These are phyloP conservation scores for Drosophila biarmipes DNA, from an alignment of 1,140 invertebrate genomes.

Conservation along the genomic window DNA sequence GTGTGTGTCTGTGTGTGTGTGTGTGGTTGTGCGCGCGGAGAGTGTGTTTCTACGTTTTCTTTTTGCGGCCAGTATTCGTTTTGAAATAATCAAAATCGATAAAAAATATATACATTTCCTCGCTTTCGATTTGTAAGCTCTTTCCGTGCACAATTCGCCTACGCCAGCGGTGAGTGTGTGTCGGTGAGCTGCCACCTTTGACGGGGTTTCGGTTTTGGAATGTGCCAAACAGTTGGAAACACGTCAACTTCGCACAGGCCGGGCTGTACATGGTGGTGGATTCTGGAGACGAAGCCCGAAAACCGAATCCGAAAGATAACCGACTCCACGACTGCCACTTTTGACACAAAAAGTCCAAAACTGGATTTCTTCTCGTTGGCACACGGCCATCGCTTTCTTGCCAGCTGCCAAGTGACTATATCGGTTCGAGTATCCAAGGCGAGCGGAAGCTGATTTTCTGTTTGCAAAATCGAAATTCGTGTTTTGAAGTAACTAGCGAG, in stretches of 20 bases:
- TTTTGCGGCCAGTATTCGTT: conserved; percentile 71
- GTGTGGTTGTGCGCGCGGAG: too few species aligned
- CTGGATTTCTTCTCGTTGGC: conserved; percentile 17
- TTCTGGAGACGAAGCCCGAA: conserved; percentile 38
- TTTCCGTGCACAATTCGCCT: conserved; percentile 45
- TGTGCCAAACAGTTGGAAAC: conserved; percentile 57
- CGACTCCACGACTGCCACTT: conserved; percentile 10
- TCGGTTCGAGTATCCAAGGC: not conserved
- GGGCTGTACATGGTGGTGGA: conserved; percentile 44
- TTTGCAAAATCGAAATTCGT: not conserved
- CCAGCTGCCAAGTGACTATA: not conserved
- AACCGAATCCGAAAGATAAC: conserved; percentile 28
- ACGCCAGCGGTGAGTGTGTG: conserved; percentile 7
- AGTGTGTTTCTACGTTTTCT: conserved; percentile 58
- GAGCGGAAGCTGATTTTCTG: not conserved
- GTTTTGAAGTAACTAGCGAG: not conserved
- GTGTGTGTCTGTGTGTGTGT: conserved; percentile 9
- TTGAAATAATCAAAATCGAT: conserved; percentile 83
- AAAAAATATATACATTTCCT: conserved; percentile 63
- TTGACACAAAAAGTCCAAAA: conserved; percentile 11
- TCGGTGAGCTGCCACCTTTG: conserved; percentile 16
- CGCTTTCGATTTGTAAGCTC: conserved; percentile 58
- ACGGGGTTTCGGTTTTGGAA: conserved; percentile 44
- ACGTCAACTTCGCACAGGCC: conserved; percentile 40
- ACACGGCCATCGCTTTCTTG: not conserved